phyloP scores from a whole-genome alignment of 2,797 vertebrate genomes.

The Phrynocephalus forsythii region DNA sequence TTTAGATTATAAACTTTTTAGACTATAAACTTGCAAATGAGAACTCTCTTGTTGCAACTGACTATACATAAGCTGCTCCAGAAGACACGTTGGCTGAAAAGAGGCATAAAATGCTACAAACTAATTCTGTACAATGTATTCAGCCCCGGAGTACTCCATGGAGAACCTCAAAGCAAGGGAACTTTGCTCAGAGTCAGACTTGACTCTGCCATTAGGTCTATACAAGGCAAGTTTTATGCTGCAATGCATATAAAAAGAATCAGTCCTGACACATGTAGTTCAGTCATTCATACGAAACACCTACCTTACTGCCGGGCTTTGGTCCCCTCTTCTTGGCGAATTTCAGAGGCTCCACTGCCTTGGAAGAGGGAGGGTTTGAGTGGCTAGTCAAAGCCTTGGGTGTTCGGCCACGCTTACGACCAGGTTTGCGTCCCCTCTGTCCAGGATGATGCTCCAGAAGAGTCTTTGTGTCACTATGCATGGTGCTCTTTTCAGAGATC shows the following conservation, averaged over 20 bases:
- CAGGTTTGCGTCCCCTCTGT: constrained; percentile 91
- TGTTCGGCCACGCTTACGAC: constrained; percentile 90
- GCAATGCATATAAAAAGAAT: neutral
- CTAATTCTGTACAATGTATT: neutral
- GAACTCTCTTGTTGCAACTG: neutral
- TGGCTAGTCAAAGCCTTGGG: constrained; percentile 87
- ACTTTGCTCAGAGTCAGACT: constrained; percentile 3
- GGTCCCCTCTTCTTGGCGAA: constrained; percentile 98
- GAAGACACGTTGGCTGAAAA: neutral
- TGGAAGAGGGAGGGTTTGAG: constrained; percentile 82
- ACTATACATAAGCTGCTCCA: neutral
- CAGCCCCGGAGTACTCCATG: constrained; percentile 2
- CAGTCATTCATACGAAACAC: constrained; percentile 19
- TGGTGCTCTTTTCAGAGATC: constrained; percentile 84
- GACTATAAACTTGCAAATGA: neutral
- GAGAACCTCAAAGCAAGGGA: too few species aligned
- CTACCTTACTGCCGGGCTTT: constrained; percentile 98
- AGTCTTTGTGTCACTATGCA: constrained; percentile 84
- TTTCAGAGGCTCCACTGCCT: constrained; percentile 89
- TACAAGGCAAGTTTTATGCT: neutral
- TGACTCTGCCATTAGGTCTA: constrained; percentile 65
- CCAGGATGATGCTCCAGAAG: constrained; percentile 85
- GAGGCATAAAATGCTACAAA: neutral
- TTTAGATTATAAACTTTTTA: neutral
- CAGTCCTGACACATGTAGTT: neutral